These are phyloP conservation scores for Podocnemis expansa DNA, from an alignment of 2,113 vertebrate species.

Conservation along the genomic window DNA sequence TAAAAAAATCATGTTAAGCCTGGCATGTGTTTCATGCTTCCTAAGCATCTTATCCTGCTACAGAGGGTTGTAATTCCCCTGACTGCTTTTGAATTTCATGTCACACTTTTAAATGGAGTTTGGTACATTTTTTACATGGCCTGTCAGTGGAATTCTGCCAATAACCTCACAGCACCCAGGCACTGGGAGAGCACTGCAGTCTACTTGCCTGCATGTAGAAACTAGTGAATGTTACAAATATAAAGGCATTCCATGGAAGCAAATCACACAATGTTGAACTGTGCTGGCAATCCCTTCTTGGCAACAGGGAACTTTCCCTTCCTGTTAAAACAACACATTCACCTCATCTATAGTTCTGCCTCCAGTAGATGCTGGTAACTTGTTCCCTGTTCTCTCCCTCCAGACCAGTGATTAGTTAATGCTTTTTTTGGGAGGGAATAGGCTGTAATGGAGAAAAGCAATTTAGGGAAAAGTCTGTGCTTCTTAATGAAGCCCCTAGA, in stretches of 20 bases:
- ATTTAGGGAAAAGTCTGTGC: not conserved
- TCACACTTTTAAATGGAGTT: conserved; percentile 69
- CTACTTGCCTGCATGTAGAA: not conserved
- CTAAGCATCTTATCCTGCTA: conserved; percentile 65
- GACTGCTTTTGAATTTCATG: conserved; percentile 70
- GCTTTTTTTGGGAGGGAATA: not conserved
- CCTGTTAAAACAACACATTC: not conserved
- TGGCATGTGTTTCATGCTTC: conserved; percentile 67
- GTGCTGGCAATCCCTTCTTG: not conserved
- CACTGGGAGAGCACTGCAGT: not conserved
- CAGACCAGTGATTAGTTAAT: fast-evolving
- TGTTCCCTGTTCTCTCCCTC: not conserved
- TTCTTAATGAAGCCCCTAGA: not conserved
- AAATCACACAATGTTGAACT: not conserved
- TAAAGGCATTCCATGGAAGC: not conserved
- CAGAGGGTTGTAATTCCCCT: conserved; percentile 65
- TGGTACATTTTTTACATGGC: conserved; percentile 69
- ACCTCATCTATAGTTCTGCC: not conserved
- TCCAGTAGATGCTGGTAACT: not conserved
- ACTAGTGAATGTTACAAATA: not conserved
- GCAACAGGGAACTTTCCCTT: not conserved
- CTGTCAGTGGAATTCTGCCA: conserved; percentile 67
- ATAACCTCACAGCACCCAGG: conserved; percentile 1
- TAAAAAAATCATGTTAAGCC: conserved; percentile 50
- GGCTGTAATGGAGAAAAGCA: not conserved